Evolutionary conservation across 2,113 vertebrate genomes (phyloP), one percentile per base, ranked within the genome.

Genomic region (Neotragus pygmaeus): DNA sequence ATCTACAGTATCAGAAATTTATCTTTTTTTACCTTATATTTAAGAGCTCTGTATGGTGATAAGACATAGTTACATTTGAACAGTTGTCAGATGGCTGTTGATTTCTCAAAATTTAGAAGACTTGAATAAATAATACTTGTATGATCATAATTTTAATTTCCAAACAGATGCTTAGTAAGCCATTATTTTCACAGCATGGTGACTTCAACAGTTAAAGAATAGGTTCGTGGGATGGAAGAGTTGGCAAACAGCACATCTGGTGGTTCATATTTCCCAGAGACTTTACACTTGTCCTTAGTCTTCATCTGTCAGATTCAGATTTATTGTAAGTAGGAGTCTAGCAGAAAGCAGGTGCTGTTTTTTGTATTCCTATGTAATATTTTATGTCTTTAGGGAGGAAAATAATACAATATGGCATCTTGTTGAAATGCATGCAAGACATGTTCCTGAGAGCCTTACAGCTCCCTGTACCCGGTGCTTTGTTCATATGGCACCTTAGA

Each of bases 241-340:
- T 14, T 88, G 64, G 91, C 23, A 64, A 95, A 70, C 16, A 55
- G 58, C 39, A 85, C 93, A 97, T 97, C 91, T 97, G 89, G 78
- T 87, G 33, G 51, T 86, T 95, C 77, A 21, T 60, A 81, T 93
- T 93, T 98, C 95, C 89, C 88, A 28, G n/a, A 95, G 87, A 87
- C 39, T 73, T 95, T 83, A 51, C 57, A 80, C 57, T 95, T 96
- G 78, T 86, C 43, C 23, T 60, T 93, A 96, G 82, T 87, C 62
- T 92, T 97, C 94, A 97, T 91, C 73, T 97, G 91, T 96, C 91
- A 97, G 82, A 55, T 86, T 95, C 58, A 95, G 57, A 96, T 96
- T 96, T 94, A 95, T 88, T 81, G 11, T 58, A 70, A 47, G 53
- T 77, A 85, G 60, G 77, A 58, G 83, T 91, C 47, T 36, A 91